These are phyloP conservation scores for Dallia pectoralis DNA, from an alignment of 2,797 vertebrate species.

Conservation along the genomic window DNA sequence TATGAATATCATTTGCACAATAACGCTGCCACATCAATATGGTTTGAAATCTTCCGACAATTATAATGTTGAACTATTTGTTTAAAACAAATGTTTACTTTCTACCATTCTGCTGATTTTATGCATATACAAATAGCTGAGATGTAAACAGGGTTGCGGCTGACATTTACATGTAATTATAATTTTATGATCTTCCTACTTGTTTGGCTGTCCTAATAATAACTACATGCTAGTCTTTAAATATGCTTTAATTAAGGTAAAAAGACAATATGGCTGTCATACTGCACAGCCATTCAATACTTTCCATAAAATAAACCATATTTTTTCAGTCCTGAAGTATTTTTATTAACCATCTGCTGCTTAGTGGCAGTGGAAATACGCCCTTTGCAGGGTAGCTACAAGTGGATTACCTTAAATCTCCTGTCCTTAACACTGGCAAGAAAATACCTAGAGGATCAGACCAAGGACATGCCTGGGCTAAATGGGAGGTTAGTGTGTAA, in stretches of 20 bases:
- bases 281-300: too few relatives aligned
- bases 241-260: not conserved
- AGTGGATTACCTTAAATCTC: constrained; percentile 31
- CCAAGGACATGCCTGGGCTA: constrained; percentile 30
- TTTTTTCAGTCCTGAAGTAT: not conserved
- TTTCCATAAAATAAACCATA: too few relatives aligned
- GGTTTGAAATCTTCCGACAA: constrained; percentile 23
- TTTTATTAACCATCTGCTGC: constrained; percentile 14
- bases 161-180: not conserved
- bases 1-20: constrained; percentile 29
- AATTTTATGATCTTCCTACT: not conserved
- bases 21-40: constrained; percentile 22
- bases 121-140: not conserved
- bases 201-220: not conserved
- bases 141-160: not conserved
- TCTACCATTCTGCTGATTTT: too few relatives aligned
- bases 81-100: too few relatives aligned
- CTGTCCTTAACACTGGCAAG: constrained; percentile 32
- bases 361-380: constrained; percentile 1
- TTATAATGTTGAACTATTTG: constrained; percentile 17
- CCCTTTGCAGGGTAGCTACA: constrained; percentile 27
- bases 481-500: constrained; percentile 24
- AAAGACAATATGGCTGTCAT: not conserved
- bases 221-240: not conserved
- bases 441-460: constrained; percentile 35